Evolutionary conservation across 2,797 vertebrate genomes (phyloP), one percentile per base, ranked within the genome.

Genomic region (Pelodytes ibericus): DNA sequence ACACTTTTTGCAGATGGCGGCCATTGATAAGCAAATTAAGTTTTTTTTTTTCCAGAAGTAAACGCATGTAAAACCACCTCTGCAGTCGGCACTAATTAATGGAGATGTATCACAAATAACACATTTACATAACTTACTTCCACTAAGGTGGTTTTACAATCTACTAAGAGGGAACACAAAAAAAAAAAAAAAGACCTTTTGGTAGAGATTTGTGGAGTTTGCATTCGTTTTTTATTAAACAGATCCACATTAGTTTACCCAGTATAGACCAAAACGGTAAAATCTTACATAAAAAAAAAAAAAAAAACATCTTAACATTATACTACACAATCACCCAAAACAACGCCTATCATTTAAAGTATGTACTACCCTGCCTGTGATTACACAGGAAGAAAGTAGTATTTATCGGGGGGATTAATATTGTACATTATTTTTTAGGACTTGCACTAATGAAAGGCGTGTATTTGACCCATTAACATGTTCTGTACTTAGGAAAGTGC

Each of bases 1-100:
- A 72, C 66, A 72, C 60, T 26, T 65, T 61, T 61, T 72, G 69
- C 76, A 72, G 70, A 68, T 72, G 62, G 69, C 24, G 7, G 10
- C 62, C 51, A 78, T 78, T 78, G 69, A 72, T 72, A 72, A 18
- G 75, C 20, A 72, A 78, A 77, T 76, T 44, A 1, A 49, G 25
- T 10, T 60, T 60, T 31, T 29, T 63, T 36, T 10, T 41, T 5
- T 31, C 20, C 10, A 13, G 13, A 18, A 27, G 16, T 7, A 57
- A 51, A 36, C 7, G 49, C 33, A 69, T 68, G 25, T 53, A 22
- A 27, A 31, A 51, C 29, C 44, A 29, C 18, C 39, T 57, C 56
- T 26, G 57, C 29, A 11, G 44, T 30, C 30, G 53, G 65, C 41
- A 20, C 59, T 75, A 76, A 77, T 71, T 65, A 77, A 72, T 71